Percentiles rank a stretch among this genome's conserved stretches.
Conservation (phyloP, 1,140 invertebrate genomes). For the Aphelinus certus region DNA sequence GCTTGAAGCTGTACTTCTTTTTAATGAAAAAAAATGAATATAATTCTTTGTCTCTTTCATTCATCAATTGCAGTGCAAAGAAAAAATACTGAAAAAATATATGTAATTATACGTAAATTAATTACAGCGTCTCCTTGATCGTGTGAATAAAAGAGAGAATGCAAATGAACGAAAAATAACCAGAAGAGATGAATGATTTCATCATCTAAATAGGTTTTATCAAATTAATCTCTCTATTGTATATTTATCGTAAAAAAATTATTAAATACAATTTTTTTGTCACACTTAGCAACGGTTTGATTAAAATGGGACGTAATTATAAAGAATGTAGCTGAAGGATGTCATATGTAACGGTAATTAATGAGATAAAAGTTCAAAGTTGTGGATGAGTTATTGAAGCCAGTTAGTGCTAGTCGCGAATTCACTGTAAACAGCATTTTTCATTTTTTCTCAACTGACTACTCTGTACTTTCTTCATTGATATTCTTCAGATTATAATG, state of each 20-base stretch:
- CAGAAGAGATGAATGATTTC: too few relatives aligned
- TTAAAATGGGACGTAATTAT: not conserved
- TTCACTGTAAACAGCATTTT: constrained; percentile 41
- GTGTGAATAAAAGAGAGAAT: constrained; percentile 20
- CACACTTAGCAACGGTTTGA: not conserved
- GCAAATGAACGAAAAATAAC: not conserved
- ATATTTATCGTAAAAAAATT: constrained; percentile 39
- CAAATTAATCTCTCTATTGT: constrained; percentile 33
- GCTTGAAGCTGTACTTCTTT: too few relatives aligned
- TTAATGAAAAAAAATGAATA: too few relatives aligned
- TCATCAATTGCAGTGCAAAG: constrained; percentile 25
- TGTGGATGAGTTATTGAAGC: constrained; percentile 42
- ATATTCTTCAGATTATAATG: constrained; percentile 14
- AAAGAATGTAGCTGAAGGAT: constrained; percentile 14
- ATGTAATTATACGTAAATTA: constrained; percentile 32
- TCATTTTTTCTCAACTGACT: constrained; percentile 28
- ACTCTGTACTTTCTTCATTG: constrained; percentile 34
- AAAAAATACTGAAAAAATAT: constrained; percentile 1
- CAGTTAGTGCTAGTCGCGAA: constrained; percentile 51
- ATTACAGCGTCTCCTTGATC: constrained; percentile 20
- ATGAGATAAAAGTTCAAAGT: constrained; percentile 25
- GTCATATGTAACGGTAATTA: constrained; percentile 8
- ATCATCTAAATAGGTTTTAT: constrained; percentile 31
- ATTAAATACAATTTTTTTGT: constrained; percentile 18
- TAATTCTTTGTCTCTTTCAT: not conserved